Evolutionary conservation across 2,797 vertebrate species (phyloP).

Genomic region (Falco biarmicus): DNA sequence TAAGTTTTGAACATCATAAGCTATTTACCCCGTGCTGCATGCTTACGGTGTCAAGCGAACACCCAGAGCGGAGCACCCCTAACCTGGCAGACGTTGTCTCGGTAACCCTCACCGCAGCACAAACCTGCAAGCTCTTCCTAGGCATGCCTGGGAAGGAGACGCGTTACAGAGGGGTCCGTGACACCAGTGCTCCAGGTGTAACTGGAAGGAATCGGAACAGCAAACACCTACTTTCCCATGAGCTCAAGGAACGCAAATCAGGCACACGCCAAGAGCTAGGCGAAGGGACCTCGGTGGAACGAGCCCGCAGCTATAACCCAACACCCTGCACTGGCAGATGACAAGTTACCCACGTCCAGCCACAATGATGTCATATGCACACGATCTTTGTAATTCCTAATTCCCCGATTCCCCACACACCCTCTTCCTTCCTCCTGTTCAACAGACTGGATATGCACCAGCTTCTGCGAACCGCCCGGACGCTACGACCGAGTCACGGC

Average conservation of each 20-base stretch:
- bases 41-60: neutral
- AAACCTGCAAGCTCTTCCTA: neutral
- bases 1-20: neutral
- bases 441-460: neutral
- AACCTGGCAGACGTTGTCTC: neutral
- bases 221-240: neutral
- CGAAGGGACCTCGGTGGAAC: neutral
- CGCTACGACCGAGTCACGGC: neutral
- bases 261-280: neutral
- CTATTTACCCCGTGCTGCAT: neutral
- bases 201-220: neutral
- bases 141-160: neutral
- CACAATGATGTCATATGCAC: conserved; percentile 23
- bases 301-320: neutral
- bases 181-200: neutral
- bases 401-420: conserved; percentile 16
- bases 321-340: neutral
- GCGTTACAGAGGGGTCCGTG: neutral
- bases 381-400: conserved; percentile 9
- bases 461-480: neutral
- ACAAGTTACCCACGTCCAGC: neutral
- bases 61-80: neutral
- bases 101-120: neutral
- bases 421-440: conserved; percentile 51
- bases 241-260: no score